A percentile compares a stretch with the other conserved stretches of the same genome.
phyloP scores from a whole-genome alignment of 2,797 vertebrate genomes.

The Adrianichthys oophorus region DNA sequence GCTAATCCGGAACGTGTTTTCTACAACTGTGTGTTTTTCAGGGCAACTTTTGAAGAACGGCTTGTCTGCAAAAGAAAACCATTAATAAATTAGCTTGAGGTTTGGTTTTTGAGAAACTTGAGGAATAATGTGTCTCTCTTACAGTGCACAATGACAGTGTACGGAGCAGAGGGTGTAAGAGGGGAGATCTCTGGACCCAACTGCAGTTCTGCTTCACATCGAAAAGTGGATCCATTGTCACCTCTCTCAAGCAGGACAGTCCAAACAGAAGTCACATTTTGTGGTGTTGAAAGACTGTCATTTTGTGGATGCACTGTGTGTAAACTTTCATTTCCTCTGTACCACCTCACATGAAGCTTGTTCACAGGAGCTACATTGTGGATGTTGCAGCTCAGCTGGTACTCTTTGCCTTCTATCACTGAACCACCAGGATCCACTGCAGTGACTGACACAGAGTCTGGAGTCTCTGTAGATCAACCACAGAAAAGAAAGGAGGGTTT shows the following conservation, averaged over 20 bases:
- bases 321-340: constrained; percentile 7
- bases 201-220: constrained; percentile 56
- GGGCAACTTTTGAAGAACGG: constrained; percentile 28
- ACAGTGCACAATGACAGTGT: constrained; percentile 43
- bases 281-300: not conserved
- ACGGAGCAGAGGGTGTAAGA: constrained; percentile 15
- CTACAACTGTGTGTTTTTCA: rapidly evolving
- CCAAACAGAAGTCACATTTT: not conserved
- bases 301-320: rapidly evolving
- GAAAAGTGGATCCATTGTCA: constrained; percentile 28
- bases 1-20: constrained; percentile 17
- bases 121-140: constrained; percentile 24
- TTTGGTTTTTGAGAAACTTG: not conserved
- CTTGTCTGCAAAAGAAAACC: constrained; percentile 43
- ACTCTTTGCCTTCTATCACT: constrained; percentile 27
- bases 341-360: constrained; percentile 61
- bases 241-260: not conserved
- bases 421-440: not conserved
- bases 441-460: constrained; percentile 26
- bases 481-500: not conserved
- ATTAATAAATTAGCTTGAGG: not conserved
- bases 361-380: constrained; percentile 49
- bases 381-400: constrained; percentile 46
- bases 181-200: constrained; percentile 26
- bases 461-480: constrained; percentile 49